Evolutionary conservation across 2,113 vertebrate genomes (phyloP).

Genomic region (Rynchops niger): DNA sequence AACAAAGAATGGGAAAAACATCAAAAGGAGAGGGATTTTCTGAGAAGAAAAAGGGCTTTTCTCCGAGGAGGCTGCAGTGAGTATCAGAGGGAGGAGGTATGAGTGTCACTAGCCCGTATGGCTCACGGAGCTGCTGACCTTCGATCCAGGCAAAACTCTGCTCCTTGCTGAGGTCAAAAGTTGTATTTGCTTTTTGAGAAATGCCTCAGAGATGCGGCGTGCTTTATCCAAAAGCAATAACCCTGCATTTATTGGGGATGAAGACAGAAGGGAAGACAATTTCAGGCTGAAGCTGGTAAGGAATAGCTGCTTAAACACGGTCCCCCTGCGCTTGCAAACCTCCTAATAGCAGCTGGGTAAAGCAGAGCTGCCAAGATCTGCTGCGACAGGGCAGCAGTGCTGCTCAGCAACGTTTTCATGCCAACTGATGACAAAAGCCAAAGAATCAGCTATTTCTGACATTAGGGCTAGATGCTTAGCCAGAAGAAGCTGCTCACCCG

Average conservation of each 20-base stretch:
- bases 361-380: not conserved
- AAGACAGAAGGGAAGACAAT: not conserved
- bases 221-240: conserved; percentile 11
- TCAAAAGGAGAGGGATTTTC: not conserved
- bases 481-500: not conserved
- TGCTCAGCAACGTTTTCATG: not conserved
- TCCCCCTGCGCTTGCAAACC: fast-evolving
- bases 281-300: not conserved
- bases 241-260: fast-evolving
- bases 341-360: fast-evolving
- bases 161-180: not conserved
- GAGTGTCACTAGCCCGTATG: fast-evolving
- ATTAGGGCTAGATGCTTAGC: not conserved
- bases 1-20: not conserved
- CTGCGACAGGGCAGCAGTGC: not conserved
- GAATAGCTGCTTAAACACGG: not conserved
- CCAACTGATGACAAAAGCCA: fast-evolving
- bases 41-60: not conserved
- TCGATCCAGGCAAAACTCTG: not conserved
- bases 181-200: conserved; percentile 16
- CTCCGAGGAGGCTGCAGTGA: not conserved
- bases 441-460: not conserved
- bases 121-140: not conserved
- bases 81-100: not conserved
- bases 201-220: not conserved